Conservation (phyloP, 1,140 invertebrate species). For the Pristionchus pacificus region DNA sequence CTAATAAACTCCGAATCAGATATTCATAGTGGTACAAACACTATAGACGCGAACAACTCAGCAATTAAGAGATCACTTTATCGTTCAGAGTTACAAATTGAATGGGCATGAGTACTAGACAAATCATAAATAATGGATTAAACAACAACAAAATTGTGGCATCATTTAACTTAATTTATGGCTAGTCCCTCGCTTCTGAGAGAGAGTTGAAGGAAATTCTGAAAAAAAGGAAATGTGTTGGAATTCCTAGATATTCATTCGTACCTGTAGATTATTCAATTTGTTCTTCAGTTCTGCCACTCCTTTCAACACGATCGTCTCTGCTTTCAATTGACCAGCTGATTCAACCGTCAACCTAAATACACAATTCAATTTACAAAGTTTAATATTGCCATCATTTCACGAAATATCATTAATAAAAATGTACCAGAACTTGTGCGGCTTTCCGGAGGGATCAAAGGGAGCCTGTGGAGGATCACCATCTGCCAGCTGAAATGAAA, state of each 20-base stretch:
- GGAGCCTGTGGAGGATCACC: conserved; percentile 85
- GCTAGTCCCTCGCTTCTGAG: neutral
- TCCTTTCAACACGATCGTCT: conserved; percentile 93
- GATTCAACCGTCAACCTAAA: conserved; percentile 72
- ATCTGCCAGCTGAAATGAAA: conserved; percentile 86
- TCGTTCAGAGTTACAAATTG: too few relatives aligned
- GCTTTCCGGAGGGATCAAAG: conserved; percentile 85
- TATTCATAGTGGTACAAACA: too few relatives aligned
- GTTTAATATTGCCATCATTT: neutral
- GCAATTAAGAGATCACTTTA: too few relatives aligned
- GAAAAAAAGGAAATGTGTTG: neutral
- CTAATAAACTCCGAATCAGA: too few relatives aligned
- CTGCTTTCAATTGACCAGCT: conserved; percentile 83
- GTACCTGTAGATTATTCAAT: conserved; percentile 72
- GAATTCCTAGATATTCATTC: neutral
- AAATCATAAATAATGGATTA: too few relatives aligned
- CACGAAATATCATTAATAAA: neutral
- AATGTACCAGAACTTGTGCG: conserved; percentile 94
- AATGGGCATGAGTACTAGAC: too few relatives aligned
- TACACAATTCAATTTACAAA: neutral
- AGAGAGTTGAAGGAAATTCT: neutral
- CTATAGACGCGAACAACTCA: too few relatives aligned
- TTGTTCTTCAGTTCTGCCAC: conserved; percentile 89
- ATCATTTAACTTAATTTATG: neutral
- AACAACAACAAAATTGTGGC: too few relatives aligned